Evolutionary conservation across 2,888 invertebrate species (phyloP).

Genomic region (Hyles lineata): DNA sequence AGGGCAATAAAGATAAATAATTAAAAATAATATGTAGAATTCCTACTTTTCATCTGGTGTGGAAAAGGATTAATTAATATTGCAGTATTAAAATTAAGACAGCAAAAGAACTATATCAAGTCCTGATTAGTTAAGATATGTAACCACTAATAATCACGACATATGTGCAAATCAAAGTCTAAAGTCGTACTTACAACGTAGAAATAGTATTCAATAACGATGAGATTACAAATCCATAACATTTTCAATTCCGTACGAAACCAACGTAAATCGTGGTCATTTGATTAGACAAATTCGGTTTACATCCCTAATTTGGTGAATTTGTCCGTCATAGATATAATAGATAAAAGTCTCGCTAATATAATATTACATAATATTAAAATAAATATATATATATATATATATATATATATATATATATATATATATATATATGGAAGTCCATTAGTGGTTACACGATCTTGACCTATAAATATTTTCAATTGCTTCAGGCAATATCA

Average conservation of each 20-base stretch:
- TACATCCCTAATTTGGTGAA: neutral
- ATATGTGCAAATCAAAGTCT: neutral
- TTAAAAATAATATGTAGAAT: conserved; percentile 47
- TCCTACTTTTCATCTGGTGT: conserved; percentile 73
- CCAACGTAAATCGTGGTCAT: neutral
- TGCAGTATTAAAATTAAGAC: conserved; percentile 10
- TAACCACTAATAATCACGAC: neutral
- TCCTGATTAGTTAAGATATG: conserved; percentile 28
- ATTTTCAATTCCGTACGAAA: conserved; percentile 12
- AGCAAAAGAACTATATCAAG: conserved; percentile 34
- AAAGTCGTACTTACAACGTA: neutral
- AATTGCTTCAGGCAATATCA: conserved; percentile 16
- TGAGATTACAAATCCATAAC: neutral
- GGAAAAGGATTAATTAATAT: conserved; percentile 36
- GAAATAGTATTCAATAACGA: neutral
- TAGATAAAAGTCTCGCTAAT: neutral
- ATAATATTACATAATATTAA: neutral
- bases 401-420: too few relatives aligned
- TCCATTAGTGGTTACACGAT: conserved; percentile 5
- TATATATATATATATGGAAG: neutral
- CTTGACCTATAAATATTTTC: conserved; percentile 16
- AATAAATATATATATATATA: too few relatives aligned
- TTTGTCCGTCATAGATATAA: too few relatives aligned
- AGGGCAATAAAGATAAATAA: conserved; percentile 62
- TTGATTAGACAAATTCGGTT: neutral